These are phyloP conservation scores for Apostichopus leukothele DNA, from an alignment of 53 echinoderm and acorn worm genomes.

Conservation along the genomic window DNA sequence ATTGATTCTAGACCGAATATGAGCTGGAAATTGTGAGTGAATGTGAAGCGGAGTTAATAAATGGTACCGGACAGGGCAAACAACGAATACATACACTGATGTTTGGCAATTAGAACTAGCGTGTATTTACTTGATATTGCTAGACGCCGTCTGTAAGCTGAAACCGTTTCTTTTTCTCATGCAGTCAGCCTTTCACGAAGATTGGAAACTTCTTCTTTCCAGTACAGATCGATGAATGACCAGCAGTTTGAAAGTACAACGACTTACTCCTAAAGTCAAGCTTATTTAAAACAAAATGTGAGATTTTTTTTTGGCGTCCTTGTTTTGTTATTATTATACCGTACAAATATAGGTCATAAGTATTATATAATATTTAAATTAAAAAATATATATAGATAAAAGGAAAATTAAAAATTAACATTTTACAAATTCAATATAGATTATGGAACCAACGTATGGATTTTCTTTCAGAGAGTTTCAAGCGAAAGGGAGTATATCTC, in stretches of 20 bases:
- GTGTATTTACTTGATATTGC: conserved; percentile 7
- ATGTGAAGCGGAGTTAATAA: background rate
- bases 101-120: conserved; percentile 4
- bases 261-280: conserved; percentile 1
- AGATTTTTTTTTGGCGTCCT: too few species aligned
- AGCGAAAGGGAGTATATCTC: too few species aligned
- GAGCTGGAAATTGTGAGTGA: background rate
- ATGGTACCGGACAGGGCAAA: background rate
- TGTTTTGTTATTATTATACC: too few species aligned
- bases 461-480: too few species aligned
- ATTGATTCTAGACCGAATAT: conserved; percentile 3
- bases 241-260: conserved; percentile 7
- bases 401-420: too few species aligned
- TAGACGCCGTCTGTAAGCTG: conserved; percentile 5
- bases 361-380: too few species aligned
- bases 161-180: background rate
- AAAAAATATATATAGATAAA: too few species aligned
- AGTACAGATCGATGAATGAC: conserved; percentile 6
- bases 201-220: background rate
- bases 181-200: background rate
- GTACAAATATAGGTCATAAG: too few species aligned
- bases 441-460: too few species aligned
- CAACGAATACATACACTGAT: background rate
- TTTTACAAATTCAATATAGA: too few species aligned
- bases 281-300: background rate